phyloP scores from a whole-genome alignment of 2,113 vertebrate species.

The Ictalurus furcatus region DNA sequence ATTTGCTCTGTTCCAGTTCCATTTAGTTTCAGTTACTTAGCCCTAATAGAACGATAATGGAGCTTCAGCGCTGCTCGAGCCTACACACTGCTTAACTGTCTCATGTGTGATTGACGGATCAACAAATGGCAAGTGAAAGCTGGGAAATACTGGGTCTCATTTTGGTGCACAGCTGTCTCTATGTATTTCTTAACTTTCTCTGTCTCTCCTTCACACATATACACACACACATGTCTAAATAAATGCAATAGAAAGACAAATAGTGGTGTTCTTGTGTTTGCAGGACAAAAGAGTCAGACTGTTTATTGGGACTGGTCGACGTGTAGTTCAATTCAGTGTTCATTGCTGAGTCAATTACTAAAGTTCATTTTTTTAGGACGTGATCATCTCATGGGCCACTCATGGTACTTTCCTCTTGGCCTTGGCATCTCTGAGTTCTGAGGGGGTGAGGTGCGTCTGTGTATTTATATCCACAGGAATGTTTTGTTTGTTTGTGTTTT shows the following conservation, averaged over 20 bases:
- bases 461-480: constrained; percentile 37
- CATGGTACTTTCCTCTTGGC: neutral
- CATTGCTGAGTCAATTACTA: neutral
- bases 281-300: constrained; percentile 14
- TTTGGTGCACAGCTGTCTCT: constrained; percentile 28
- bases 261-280: neutral
- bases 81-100: constrained; percentile 17
- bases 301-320: neutral
- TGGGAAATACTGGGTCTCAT: constrained; percentile 9
- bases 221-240: constrained; percentile 16
- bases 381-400: neutral
- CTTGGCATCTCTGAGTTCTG: neutral
- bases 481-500: constrained; percentile 26
- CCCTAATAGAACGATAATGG: constrained; percentile 3
- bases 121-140: constrained; percentile 33
- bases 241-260: constrained; percentile 7
- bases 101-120: constrained; percentile 25
- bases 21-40: neutral
- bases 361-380: neutral
- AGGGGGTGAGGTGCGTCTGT: constrained; percentile 3
- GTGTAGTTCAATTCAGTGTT: neutral
- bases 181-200: constrained; percentile 1
- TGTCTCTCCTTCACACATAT: neutral
- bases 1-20: constrained; percentile 25
- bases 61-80: neutral